Base-by-base conservation (phyloP, 1,140 invertebrate genomes). In the Dinoponera quadriceps region DNA sequence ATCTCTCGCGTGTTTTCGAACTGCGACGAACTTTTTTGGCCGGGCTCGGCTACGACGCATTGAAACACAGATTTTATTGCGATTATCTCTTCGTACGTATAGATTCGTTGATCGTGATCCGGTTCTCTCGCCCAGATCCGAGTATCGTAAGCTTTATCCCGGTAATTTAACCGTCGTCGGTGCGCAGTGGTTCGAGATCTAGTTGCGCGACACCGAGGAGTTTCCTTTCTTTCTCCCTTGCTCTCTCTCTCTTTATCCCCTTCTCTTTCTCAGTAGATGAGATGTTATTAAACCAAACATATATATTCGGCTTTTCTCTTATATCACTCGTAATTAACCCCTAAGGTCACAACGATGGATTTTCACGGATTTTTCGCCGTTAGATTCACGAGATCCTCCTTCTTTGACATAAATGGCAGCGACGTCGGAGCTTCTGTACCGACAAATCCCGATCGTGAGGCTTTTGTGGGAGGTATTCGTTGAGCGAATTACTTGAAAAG, bases 41-140 rank as follows among this genome's bases (percentile, higher is more conserved):
- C 85, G 82, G 74, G 72, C 55, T 85, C 13, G 60, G 16, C 57
- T 72, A 66, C 16, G 48, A 51, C 29, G 18, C 49, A 27, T 60
- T 29, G 49, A 72, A 38, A 16, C 22, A 38, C 48, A 83, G 51
- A 85, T 85, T 88, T 87, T 65, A 82, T 78, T 81, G 20, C 49
- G 25, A 63, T 75, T 55, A 73, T 82, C 60, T 88, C 68, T 80
- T 78, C 29, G 9, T 80, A 71, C n/a, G 38, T 63, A 72, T 82
- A 83, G 68, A 81, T 78, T 88, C 80, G 78, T 74, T 83, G 38
- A 44, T 44, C 27, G 72, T 84, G 74, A 84, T 84, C 69, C 57
- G 86, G 82, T 73, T 83, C 68, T 88, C 73, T 88, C 83, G 73
- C 83, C 83, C 83, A 73, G 73, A 85, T 88, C 78, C 77, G 66